Conservation (phyloP, 2,888 invertebrate species). For the Macaria liturata region DNA sequence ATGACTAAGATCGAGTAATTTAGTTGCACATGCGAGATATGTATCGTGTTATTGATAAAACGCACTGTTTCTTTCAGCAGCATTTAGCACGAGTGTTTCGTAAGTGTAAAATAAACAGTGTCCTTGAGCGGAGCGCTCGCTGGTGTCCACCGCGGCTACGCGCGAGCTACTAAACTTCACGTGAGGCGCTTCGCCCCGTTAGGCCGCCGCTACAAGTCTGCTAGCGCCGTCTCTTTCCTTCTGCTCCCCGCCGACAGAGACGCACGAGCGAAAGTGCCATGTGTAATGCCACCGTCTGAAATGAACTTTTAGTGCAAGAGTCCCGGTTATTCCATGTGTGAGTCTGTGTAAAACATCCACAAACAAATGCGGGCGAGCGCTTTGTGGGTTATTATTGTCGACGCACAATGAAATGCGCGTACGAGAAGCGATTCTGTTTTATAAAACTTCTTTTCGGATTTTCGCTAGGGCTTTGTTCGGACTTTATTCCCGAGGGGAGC, state of each 20-base stretch:
- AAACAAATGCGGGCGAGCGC: conserved; percentile 55
- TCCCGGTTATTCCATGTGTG: conserved; percentile 47
- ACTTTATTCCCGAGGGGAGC: conserved; percentile 64
- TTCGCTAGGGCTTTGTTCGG: conserved; percentile 59
- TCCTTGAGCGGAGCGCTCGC: conserved; percentile 54
- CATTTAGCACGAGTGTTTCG: conserved; percentile 60
- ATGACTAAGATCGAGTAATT: conserved; percentile 42
- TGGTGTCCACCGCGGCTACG: conserved; percentile 68
- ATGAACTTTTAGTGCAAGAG: conserved; percentile 60
- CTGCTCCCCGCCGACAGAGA: conserved; percentile 41
- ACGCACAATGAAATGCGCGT: conserved; percentile 63
- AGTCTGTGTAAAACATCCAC: conserved; percentile 43
- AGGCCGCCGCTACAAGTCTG: conserved; percentile 39
- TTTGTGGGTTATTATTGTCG: conserved; percentile 73
- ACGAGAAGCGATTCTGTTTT: conserved; percentile 63
- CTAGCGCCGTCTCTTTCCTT: conserved; percentile 38
- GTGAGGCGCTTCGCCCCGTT: conserved; percentile 53
- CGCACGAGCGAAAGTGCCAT: conserved; percentile 37
- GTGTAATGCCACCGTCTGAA: conserved; percentile 36
- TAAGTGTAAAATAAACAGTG: conserved; percentile 62
- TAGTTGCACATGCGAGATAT: conserved; percentile 43
- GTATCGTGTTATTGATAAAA: conserved; percentile 45
- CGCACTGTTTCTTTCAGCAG: conserved; percentile 52
- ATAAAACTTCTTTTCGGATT: conserved; percentile 63
- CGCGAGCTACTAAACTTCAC: conserved; percentile 67